These are phyloP conservation scores for Leptinotarsa defecta DNA, from an alignment of 1,140 invertebrate species.

Conservation along the genomic window DNA sequence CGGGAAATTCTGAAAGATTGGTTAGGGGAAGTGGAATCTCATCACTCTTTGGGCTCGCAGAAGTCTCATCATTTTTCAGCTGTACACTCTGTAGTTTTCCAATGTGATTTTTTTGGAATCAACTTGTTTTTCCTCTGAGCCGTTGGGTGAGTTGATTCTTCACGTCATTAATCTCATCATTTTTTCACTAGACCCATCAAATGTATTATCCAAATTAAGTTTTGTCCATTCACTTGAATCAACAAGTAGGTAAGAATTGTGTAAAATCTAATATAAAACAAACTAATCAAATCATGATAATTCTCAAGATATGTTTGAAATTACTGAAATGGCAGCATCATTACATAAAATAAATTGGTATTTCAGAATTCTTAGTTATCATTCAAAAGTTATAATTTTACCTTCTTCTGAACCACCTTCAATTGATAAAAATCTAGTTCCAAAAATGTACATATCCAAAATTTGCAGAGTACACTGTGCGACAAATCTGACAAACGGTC, in stretches of 20 bases:
- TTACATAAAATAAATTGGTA: background rate
- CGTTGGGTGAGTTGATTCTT: background rate
- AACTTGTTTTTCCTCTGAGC: background rate
- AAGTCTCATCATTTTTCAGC: too few species aligned
- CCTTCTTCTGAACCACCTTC: conserved; percentile 35
- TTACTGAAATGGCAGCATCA: conserved; percentile 1
- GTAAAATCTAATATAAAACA: background rate
- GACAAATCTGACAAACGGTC: conserved; percentile 94
- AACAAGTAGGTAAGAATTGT: background rate
- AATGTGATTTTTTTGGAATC: too few species aligned
- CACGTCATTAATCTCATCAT: background rate
- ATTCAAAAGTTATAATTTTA: conserved; percentile 32
- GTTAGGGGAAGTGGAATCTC: too few species aligned
- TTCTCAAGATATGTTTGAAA: too few species aligned
- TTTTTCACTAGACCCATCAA: background rate
- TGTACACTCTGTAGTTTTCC: too few species aligned
- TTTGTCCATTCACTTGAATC: background rate
- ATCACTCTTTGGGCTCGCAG: too few species aligned
- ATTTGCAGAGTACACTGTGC: conserved; percentile 92
- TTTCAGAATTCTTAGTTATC: background rate
- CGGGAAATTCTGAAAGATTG: too few species aligned
- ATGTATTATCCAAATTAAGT: background rate
- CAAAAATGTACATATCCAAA: conserved; percentile 90
- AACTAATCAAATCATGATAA: too few species aligned
- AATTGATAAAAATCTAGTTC: conserved; percentile 59